Percentiles rank a stretch among this genome's conserved stretches.
These are phyloP conservation scores for Zygogramma bicolorata DNA, from an alignment of 2,888 invertebrate species.

Conservation along the genomic window DNA sequence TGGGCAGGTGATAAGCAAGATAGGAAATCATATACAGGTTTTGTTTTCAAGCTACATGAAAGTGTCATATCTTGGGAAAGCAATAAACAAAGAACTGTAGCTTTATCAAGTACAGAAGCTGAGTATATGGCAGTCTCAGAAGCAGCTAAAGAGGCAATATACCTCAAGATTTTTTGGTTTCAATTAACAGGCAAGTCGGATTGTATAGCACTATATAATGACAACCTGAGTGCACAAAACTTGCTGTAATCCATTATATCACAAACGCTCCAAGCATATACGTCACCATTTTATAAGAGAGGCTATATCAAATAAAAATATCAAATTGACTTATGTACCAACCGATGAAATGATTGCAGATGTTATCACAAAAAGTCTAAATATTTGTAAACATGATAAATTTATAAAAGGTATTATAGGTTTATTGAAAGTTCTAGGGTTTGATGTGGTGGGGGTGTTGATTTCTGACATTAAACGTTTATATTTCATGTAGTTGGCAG, in stretches of 20 bases:
- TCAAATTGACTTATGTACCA: no score
- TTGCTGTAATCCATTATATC: slow-evolving; percentile 1
- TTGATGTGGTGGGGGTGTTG: no score
- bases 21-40: slow-evolving; percentile 62
- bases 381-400: no score
- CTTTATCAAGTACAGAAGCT: slow-evolving; percentile 49
- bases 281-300: no score
- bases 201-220: slow-evolving; percentile 32
- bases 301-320: no score
- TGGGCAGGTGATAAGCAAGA: slow-evolving; percentile 39
- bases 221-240: slow-evolving; percentile 37
- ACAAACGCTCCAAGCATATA: no score
- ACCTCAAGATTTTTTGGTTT: slow-evolving; percentile 26
- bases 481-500: no score
- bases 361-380: no score
- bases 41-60: slow-evolving; percentile 48
- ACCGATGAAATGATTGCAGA: no score
- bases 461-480: no score
- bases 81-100: slow-evolving; percentile 54
- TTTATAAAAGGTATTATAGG: no score
- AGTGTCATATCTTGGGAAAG: slow-evolving; percentile 53
- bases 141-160: slow-evolving; percentile 48
- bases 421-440: no score
- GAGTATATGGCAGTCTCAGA: slow-evolving; percentile 55
- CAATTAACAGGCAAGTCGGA: slow-evolving; percentile 25